Percentiles rank a stretch among this genome's conserved stretches.
phyloP scores from a whole-genome alignment of 2,888 invertebrate species.

The Lomographa bimaculata region DNA sequence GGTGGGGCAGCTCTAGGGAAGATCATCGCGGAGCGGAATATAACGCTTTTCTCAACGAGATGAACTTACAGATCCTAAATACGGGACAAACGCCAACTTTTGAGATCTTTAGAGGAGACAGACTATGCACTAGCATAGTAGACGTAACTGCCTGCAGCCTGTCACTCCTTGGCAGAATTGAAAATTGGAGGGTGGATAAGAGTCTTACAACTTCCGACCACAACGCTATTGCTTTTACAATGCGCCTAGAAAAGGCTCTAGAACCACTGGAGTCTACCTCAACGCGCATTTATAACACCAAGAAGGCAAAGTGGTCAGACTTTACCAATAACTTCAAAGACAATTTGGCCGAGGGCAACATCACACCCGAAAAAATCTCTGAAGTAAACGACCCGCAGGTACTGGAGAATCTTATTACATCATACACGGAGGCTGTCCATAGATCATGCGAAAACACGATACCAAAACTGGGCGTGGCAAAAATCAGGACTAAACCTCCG shows the following conservation, averaged over 20 bases:
- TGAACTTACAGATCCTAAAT: neutral
- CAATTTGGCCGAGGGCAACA: neutral
- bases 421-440: neutral
- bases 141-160: constrained; percentile 5
- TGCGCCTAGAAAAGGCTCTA: constrained; percentile 2
- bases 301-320: neutral
- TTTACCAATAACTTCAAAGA: neutral
- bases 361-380: too few species aligned
- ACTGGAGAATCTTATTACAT: neutral
- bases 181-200: constrained; percentile 5
- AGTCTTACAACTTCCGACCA: constrained; percentile 5
- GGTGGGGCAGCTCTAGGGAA: too few species aligned
- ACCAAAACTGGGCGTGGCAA: neutral
- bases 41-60: too few species aligned
- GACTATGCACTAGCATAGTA: neutral
- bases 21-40: too few species aligned
- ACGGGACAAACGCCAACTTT: neutral
- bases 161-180: constrained; percentile 3
- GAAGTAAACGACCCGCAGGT: too few species aligned
- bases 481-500: too few species aligned
- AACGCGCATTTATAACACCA: constrained; percentile 7
- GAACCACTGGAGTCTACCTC: constrained; percentile 1
- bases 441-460: neutral
- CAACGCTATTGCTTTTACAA: constrained; percentile 4
- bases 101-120: neutral